Percentiles rank a stretch among this genome's conserved stretches.
phyloP scores from a whole-genome alignment of 2,113 vertebrate genomes.

The Aldabrachelys gigantea region DNA sequence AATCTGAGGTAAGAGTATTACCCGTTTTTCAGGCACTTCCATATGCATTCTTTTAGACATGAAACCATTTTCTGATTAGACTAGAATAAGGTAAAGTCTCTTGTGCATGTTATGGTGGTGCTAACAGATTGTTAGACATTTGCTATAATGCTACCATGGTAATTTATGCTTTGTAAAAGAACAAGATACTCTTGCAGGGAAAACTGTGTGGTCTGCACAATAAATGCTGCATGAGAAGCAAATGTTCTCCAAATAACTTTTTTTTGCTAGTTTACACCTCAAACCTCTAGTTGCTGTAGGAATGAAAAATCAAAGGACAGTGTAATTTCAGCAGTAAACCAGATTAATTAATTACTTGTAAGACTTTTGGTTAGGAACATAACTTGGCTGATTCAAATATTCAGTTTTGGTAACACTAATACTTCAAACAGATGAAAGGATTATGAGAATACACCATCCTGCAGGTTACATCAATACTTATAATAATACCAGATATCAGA shows the following conservation, averaged over 20 bases:
- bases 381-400: neutral
- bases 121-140: constrained; percentile 25
- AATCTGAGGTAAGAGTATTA: neutral
- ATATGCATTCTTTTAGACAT: neutral
- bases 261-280: constrained; percentile 44
- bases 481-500: neutral
- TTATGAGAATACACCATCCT: neutral
- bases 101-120: neutral
- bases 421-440: neutral
- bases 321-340: constrained; percentile 4
- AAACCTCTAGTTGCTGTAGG: neutral
- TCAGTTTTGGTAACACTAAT: neutral
- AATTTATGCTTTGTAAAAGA: constrained; percentile 68
- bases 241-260: constrained; percentile 27
- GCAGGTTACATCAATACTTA: neutral
- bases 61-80: constrained; percentile 21
- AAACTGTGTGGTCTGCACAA: constrained; percentile 8
- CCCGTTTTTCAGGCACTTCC: neutral
- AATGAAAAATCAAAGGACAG: constrained; percentile 14
- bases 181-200: constrained; percentile 1
- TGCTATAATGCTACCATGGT: constrained; percentile 3
- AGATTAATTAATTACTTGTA: constrained; percentile 57
- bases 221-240: constrained; percentile 43
- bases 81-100: neutral
- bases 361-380: constrained; percentile 21